Evolutionary conservation across 2,888 invertebrate species (phyloP), one percentile per base, ranked within the genome.

Genomic region (Zele albiditarsus): DNA sequence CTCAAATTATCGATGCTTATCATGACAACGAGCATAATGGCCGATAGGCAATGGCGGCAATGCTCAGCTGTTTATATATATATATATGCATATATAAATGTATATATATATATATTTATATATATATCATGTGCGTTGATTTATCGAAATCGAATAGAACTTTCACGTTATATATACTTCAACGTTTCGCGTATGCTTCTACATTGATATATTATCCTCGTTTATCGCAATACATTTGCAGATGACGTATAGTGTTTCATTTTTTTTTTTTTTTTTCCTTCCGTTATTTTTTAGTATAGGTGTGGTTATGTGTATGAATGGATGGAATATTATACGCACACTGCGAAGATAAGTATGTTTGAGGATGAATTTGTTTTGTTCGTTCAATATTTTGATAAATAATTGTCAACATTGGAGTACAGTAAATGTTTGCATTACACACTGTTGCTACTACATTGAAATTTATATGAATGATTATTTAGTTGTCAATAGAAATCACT

Each of bases 1-100:
- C 73, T 78, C 80, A 80, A 81, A 81, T 81, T 81, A 81, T 81
- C 80, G 81, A 81, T 81, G 80, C 80, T 81, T 81, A 81, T 81
- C 81, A 71, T 77, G 78, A 78, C 79, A 78, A 75, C 79, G 76
- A 75, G 79, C 79, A 79, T 81, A 81, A 81, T 81, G 78, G 81
- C 79, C 77, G 80, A 81, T 80, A 77, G 79, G 70, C 63, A 73
- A 76, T 72, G 68, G 49, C 58, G 16, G 53, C 62, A 49, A 62
- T 31, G 38, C 25, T 53, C 49, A 49, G 8, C 25, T 16, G 5
- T 53, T 20, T 20, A 53, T 53, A n/a, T 20, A 53, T 20, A 33
- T 14, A 53, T 27, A 58, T 70, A 70, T 33, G 42, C 25, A 46
- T 16, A 12, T 25, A 49, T 31, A 71, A 67, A 74, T 73, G 70